Evolutionary conservation across 2,113 vertebrate species (phyloP).

Genomic region (Rhegmatorhina hoffmannsi): DNA sequence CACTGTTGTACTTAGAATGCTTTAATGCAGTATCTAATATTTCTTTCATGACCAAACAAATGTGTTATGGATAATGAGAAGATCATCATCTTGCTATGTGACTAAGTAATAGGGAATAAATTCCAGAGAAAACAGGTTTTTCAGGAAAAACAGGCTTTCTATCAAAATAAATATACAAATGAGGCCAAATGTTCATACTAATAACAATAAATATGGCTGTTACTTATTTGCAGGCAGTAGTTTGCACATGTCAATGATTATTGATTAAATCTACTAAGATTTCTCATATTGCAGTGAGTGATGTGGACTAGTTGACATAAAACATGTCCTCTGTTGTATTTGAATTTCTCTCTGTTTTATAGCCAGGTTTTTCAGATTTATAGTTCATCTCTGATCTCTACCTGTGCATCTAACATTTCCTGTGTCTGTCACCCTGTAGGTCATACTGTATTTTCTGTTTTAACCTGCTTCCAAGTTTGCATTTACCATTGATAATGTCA

Average conservation of each 20-base stretch:
- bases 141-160: not conserved
- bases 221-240: constrained; percentile 2
- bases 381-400: not conserved
- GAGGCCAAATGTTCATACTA: not conserved
- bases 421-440: not conserved
- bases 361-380: not conserved
- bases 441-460: not conserved
- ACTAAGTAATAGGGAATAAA: not conserved
- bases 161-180: not conserved
- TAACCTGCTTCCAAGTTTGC: not conserved
- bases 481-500: not conserved
- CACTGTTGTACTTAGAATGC: not conserved
- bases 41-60: not conserved
- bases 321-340: not conserved
- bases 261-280: not conserved
- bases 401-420: not conserved
- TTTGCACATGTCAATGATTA: not conserved
- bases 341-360: not conserved
- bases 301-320: not conserved
- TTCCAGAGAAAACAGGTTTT: not conserved
- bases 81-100: not conserved
- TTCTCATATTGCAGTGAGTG: not conserved
- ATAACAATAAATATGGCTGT: constrained; percentile 1
- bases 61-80: not conserved
- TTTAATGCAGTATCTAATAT: not conserved